phyloP scores from a whole-genome alignment of 2,113 vertebrate genomes.

The Trinectes maculatus region DNA sequence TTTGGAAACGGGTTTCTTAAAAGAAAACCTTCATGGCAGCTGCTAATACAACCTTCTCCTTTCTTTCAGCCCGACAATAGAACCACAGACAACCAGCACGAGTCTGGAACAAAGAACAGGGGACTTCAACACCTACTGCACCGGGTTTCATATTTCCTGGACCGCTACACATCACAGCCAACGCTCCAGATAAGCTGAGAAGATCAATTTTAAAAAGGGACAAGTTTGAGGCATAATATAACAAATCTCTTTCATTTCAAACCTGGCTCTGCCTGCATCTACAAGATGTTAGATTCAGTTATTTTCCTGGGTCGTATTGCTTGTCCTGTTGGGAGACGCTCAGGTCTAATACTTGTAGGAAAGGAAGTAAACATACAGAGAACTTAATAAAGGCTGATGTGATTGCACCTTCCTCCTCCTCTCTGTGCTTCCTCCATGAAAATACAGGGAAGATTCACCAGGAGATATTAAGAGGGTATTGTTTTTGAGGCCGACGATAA shows the following conservation, averaged over 20 bases:
- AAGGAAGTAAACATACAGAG: not conserved
- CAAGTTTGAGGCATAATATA: not conserved
- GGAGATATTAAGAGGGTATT: no score
- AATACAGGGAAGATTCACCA: no score
- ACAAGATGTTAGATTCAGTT: not conserved
- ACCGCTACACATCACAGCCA: slow-evolving; percentile 2
- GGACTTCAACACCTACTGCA: slow-evolving; percentile 37
- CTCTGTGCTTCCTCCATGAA: no score
- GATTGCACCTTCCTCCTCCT: no score
- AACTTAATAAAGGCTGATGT: no score
- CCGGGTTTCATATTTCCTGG: slow-evolving; percentile 20
- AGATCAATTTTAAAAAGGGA: slow-evolving; percentile 8
- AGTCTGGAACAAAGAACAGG: slow-evolving; percentile 37
- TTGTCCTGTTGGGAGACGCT: not conserved
- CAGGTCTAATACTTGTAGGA: not conserved
- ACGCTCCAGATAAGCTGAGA: not conserved
- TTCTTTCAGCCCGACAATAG: slow-evolving; percentile 9
- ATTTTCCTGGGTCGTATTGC: not conserved
- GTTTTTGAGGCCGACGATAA: no score
- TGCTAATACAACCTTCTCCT: slow-evolving; percentile 27
- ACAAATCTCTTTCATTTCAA: not conserved
- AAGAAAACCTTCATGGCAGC: slow-evolving; percentile 38
- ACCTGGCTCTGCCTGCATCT: not conserved
- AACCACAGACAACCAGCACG: slow-evolving; percentile 19
- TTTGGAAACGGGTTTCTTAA: slow-evolving; percentile 25